Percentiles rank a stretch among this genome's conserved stretches.
Evolutionary conservation across 2,888 invertebrate genomes (phyloP).

Genomic region (Horisme vitalbata): DNA sequence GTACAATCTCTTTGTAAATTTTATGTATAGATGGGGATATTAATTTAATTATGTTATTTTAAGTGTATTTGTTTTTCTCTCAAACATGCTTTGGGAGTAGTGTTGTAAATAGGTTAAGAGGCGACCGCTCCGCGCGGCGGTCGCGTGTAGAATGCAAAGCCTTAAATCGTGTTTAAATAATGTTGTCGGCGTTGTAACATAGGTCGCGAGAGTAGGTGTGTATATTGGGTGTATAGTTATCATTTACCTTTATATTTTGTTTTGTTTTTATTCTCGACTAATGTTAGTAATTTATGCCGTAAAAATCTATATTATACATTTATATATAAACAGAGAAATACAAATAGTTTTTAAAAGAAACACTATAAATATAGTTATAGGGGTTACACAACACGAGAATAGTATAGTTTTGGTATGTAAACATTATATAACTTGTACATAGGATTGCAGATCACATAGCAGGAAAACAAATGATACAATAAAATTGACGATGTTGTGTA

Average conservation of each 20-base stretch:
- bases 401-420: conserved; percentile 81
- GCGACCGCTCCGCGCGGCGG: conserved; percentile 43
- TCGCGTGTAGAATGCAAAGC: conserved; percentile 66
- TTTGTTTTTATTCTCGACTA: conserved; percentile 71
- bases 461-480: conserved; percentile 77
- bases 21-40: conserved; percentile 80
- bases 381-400: conserved; percentile 76
- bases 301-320: conserved; percentile 74
- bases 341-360: conserved; percentile 75
- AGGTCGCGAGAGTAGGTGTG: conserved; percentile 71
- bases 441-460: conserved; percentile 70
- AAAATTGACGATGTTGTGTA: conserved; percentile 42
- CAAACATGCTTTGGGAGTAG: conserved; percentile 47
- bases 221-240: conserved; percentile 82
- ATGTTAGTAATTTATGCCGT: conserved; percentile 81
- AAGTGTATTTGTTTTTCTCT: conserved; percentile 64
- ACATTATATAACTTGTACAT: conserved; percentile 78
- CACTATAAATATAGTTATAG: conserved; percentile 80
- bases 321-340: conserved; percentile 76
- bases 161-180: conserved; percentile 68
- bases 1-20: conserved; percentile 79
- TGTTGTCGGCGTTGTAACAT: conserved; percentile 70
- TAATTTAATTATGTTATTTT: conserved; percentile 74
- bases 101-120: conserved; percentile 43
- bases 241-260: conserved; percentile 59